Base-by-base conservation (phyloP, 2,888 invertebrate species). In the Adelphocoris suturalis region DNA sequence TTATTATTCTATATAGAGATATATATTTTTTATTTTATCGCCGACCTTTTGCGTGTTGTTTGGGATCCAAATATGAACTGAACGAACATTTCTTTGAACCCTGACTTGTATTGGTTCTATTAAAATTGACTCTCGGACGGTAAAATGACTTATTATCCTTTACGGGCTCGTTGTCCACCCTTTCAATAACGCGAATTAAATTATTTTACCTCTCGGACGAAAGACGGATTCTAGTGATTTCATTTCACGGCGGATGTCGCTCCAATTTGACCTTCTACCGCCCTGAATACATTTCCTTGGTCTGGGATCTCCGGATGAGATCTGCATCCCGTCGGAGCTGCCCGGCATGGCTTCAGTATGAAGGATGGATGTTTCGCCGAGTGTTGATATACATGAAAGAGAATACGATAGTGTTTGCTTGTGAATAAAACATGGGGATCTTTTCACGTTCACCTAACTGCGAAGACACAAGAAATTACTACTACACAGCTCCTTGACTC, bases 401-500 rank as follows among this genome's bases (percentile, higher is more conserved):
- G n/a, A 68, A 68, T 68, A 23, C 68, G 68, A 68, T 23, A 23
- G 68, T 12, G 7, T 61, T 4, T 19, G 23, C 68, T 68, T 68
- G 68, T 68, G 68, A 68, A 68, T 68, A 68, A 68, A 68, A 68
- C 68, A 68, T 68, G 68, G 68, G 23, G 16, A 52, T 14, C 68
- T 23, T 23, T 23, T 23, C 23, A 27, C 68, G 23, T 68, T 23
- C 68, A 12, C 68, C 68, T 11, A 68, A 68, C n/a, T n/a, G 7
- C 57, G 16, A n/a, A n/a, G 57, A n/a, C 57, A n/a, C 16, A n/a
- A 7, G 7, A 7, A 37, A 37, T 37, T 37, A 37, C 37, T 37
- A 37, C 37, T 37, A 37, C 37, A 7, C 37, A 7, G 37, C 37
- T 37, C 37, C 37, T 37, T 37, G 37, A 37, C 37, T 37, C 37